A percentile compares a stretch with the other conserved stretches of the same genome.
Evolutionary conservation across 1,140 invertebrate genomes (phyloP).

Genomic region (Nasonia vitripennis): DNA sequence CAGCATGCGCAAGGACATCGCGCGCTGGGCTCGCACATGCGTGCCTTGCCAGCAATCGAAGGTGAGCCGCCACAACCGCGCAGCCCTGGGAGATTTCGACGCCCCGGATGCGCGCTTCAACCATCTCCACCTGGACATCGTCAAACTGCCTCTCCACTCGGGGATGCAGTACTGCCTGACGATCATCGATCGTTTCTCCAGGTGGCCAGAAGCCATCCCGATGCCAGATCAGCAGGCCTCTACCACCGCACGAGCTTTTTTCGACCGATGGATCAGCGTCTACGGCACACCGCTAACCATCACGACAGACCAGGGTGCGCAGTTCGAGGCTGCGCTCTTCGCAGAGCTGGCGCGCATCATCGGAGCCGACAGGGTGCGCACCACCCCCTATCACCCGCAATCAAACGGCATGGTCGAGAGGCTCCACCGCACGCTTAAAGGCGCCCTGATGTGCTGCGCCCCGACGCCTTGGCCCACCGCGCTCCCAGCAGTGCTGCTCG

Average conservation of each 20-base stretch:
- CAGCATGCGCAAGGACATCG: constrained; percentile 51
- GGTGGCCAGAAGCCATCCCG: background rate
- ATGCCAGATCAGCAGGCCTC: background rate
- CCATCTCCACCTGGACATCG: constrained; percentile 52
- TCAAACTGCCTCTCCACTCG: background rate
- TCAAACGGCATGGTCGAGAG: too few relatives aligned
- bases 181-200: constrained; percentile 44
- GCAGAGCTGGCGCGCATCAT: too few relatives aligned
- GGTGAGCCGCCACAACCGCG: constrained; percentile 51
- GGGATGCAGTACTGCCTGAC: constrained; percentile 40
- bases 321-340: too few relatives aligned
- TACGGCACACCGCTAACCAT: too few relatives aligned
- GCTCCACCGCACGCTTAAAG: constrained; percentile 61
- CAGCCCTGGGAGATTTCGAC: constrained; percentile 39
- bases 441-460: constrained; percentile 57
- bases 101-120: constrained; percentile 51
- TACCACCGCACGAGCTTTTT: too few relatives aligned
- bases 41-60: constrained; percentile 57
- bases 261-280: too few relatives aligned
- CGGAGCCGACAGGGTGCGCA: too few relatives aligned
- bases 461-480: constrained; percentile 54
- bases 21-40: constrained; percentile 54
- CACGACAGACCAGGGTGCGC: too few relatives aligned
- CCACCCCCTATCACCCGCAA: too few relatives aligned
- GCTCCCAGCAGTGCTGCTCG: too few relatives aligned